phyloP scores from a whole-genome alignment of 1,140 invertebrate genomes.

The Cataglyphis hispanica region DNA sequence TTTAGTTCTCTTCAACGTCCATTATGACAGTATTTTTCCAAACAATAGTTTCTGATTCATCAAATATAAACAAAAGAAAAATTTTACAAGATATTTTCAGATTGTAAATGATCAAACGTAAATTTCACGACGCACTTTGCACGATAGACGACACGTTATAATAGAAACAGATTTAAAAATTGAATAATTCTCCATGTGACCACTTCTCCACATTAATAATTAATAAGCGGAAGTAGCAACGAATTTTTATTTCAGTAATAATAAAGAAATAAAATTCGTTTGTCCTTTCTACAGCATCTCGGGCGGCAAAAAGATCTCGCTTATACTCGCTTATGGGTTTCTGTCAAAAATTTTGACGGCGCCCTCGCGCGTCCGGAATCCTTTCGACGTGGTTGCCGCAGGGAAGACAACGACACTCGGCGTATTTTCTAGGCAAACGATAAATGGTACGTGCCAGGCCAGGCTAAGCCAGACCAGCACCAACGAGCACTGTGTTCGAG shows the following conservation, averaged over 20 bases:
- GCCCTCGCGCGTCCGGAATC: conserved; percentile 40
- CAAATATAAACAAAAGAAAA: too few species aligned
- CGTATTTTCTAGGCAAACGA: conserved; percentile 76
- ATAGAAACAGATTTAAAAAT: too few species aligned
- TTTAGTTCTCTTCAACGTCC: not conserved
- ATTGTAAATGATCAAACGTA: too few species aligned
- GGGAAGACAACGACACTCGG: conserved; percentile 6
- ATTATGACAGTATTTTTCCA: not conserved
- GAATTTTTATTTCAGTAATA: not conserved
- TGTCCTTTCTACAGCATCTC: not conserved
- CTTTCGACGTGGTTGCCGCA: conserved; percentile 61
- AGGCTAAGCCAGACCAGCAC: not conserved
- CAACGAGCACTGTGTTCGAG: conserved; percentile 62
- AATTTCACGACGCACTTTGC: too few species aligned
- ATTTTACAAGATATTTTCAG: too few species aligned
- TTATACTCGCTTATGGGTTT: not conserved
- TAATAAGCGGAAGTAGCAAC: too few species aligned
- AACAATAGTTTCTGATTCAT: not conserved
- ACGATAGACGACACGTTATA: too few species aligned
- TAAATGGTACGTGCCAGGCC: conserved; percentile 75
- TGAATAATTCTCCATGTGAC: too few species aligned
- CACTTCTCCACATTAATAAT: too few species aligned
- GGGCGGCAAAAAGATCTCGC: not conserved
- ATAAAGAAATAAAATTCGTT: not conserved
- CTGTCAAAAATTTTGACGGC: conserved; percentile 34